Evolutionary conservation across 2,797 vertebrate genomes (phyloP), one percentile per base, ranked within the genome.

Genomic region (Takifugu rubripes): DNA sequence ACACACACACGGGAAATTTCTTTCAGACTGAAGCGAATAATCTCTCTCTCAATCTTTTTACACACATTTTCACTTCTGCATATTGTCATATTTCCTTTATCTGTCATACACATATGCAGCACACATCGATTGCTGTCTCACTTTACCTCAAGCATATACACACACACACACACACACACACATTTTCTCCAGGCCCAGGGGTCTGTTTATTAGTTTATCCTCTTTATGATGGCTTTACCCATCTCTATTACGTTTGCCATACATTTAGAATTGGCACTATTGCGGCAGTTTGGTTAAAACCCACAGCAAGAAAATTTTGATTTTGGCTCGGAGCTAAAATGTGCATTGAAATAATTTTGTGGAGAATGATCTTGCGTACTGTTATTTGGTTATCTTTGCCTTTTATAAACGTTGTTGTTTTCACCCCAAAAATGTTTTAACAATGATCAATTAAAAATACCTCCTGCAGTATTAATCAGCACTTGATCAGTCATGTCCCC

Each of bases 131-230:
- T 40, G 44, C 48, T 44, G 55, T 66, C 47, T 70, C 55, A 49
- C 50, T 54, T 59, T 56, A 17, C 60, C 54, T 67, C 1, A 43
- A 56, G 66, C 54, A 55, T 16, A 16, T 24, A 64, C 33, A 21
- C 42, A 57, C 31, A 55, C 40, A 15, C 45, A 42, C 9, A 52
- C 15, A 21, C 21, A 21, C 21, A 21, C 33, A 60, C n/a, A 24
- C 5, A n/a, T 3, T 42, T 52, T 53, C 70, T 57, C 54, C 8
- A 0, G 43, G 46, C 56, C 46, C 1, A 21, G n/a, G 60, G 52
- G 54, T 61, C 11, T 55, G 10, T 68, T 66, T 59, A 53, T 73
- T 58, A 55, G 46, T 64, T 61, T 60, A 29, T 71, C 44, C 3
- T 68, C 51, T 73, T 61, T 46, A 40, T 79, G 64, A 7, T 17